Base-by-base conservation (phyloP, 2,113 vertebrate genomes). In the Podiceps cristatus region DNA sequence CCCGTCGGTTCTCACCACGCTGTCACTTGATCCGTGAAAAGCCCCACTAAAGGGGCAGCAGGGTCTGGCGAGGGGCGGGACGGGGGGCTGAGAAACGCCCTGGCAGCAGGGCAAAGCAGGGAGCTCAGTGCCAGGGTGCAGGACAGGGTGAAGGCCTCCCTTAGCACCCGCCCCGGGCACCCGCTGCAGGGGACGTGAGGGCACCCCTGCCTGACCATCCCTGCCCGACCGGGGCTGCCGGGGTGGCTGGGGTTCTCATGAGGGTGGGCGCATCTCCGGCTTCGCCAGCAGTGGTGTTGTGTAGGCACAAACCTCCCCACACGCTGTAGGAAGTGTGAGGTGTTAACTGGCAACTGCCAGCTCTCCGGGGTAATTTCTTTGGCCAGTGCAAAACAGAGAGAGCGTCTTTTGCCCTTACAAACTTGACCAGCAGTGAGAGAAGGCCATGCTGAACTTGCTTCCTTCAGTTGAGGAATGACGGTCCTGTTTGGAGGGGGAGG, bases 241-340 rank as follows among this genome's bases (percentile, higher is more conserved):
- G 10, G 1, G 17, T 29, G 66, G 23, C 28, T 28, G 29, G 2
- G 2, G 23, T 13, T 84, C 31, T 94, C 44, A n/a, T 7, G 13
- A 11, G 10, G 7, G 13, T 79, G 29, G 19, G 15, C 0, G 2
- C 12, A 28, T 7, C 9, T 20, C 2, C 3, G 11, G 9, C 14
- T 77, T 66, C 24, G 45, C 11, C 1, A 7, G 6, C 49, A 6
- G 17, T 4, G 9, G 13, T 14, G 10, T 24, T 66, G 10, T 8
- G 9, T 3, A 2, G 5, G 20, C 1, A 9, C 24, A 29, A 52
- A 28, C 16, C 25, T 73, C 16, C 18, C n/a, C 8, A 5, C 9
- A 1, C 2, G 20, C 35, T 22, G 80, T 64, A 40, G 78, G 45
- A 76, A 76, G 24, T 1, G 5, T 16, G 22, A 11, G 5, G 17